phyloP scores from a whole-genome alignment of 2,797 vertebrate species.

The Premnoplex brunnescens region DNA sequence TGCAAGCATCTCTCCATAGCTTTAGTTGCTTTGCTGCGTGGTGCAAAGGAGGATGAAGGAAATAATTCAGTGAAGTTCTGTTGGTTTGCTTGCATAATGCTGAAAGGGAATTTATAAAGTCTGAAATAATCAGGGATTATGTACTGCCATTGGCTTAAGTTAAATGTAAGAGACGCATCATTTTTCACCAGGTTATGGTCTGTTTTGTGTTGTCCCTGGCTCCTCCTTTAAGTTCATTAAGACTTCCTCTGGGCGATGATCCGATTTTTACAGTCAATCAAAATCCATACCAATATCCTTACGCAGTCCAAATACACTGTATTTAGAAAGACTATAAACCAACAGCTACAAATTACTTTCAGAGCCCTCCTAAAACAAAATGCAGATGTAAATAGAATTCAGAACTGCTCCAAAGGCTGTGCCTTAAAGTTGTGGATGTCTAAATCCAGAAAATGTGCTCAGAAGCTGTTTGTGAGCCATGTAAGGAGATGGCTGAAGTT shows the following conservation, averaged over 20 bases:
- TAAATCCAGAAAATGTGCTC: background rate
- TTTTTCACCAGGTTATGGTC: background rate
- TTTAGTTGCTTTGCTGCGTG: background rate
- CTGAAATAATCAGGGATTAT: background rate
- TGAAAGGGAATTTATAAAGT: background rate
- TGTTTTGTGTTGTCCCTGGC: background rate
- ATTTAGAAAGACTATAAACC: constrained; percentile 29
- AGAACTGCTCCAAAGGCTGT: background rate
- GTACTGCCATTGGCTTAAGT: background rate
- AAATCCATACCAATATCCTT: constrained; percentile 32
- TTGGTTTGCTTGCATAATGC: background rate
- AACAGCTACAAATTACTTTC: constrained; percentile 48
- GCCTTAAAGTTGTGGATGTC: background rate
- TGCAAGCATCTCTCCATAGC: background rate
- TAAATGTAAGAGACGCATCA: background rate
- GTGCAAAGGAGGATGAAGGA: background rate
- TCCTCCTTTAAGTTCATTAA: constrained; percentile 16
- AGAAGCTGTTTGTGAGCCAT: background rate
- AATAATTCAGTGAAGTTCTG: background rate
- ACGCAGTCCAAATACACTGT: background rate
- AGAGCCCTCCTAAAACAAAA: constrained; percentile 46
- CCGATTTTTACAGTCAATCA: constrained; percentile 55
- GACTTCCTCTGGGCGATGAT: constrained; percentile 34
- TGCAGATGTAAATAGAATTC: constrained; percentile 26
- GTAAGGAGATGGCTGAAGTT: background rate